Conservation (phyloP, 2,888 invertebrate species). For the Acheta domesticus region DNA sequence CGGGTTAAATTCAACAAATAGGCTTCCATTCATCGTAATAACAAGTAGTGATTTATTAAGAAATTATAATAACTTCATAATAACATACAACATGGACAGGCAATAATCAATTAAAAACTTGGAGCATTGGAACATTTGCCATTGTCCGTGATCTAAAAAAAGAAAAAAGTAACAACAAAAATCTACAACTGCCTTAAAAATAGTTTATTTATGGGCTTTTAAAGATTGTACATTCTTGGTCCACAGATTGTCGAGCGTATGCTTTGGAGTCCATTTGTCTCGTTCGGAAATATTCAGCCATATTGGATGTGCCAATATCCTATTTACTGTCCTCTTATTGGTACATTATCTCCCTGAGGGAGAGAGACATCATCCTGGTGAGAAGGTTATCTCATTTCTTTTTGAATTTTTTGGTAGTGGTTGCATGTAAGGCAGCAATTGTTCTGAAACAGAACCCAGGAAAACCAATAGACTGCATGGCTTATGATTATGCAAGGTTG, state of each 20-base stretch:
- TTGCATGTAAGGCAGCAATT: not conserved
- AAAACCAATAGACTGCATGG: not conserved
- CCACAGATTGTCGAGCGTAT: slow-evolving; percentile 76
- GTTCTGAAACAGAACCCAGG: not conserved
- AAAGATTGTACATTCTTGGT: slow-evolving; percentile 32
- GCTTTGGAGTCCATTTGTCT: slow-evolving; percentile 81
- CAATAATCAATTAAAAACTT: no score
- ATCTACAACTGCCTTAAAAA: no score
- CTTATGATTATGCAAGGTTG: not conserved
- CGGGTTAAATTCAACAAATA: no score
- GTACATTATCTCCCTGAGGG: slow-evolving; percentile 62
- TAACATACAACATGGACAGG: no score
- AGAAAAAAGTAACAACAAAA: no score
- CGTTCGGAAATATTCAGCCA: slow-evolving; percentile 78
- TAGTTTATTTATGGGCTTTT: no score
- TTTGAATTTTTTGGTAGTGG: not conserved
- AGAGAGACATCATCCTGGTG: slow-evolving; percentile 33
- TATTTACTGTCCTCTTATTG: slow-evolving; percentile 69
- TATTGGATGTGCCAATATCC: slow-evolving; percentile 80
- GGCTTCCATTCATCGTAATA: no score
- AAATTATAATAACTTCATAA: no score
- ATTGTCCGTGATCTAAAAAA: no score
- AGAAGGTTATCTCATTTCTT: slow-evolving; percentile 21
- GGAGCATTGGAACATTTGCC: no score
- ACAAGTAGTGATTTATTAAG: no score